phyloP scores from a whole-genome alignment of 2,888 invertebrate genomes.

The Cylindroiulus punctatus region DNA sequence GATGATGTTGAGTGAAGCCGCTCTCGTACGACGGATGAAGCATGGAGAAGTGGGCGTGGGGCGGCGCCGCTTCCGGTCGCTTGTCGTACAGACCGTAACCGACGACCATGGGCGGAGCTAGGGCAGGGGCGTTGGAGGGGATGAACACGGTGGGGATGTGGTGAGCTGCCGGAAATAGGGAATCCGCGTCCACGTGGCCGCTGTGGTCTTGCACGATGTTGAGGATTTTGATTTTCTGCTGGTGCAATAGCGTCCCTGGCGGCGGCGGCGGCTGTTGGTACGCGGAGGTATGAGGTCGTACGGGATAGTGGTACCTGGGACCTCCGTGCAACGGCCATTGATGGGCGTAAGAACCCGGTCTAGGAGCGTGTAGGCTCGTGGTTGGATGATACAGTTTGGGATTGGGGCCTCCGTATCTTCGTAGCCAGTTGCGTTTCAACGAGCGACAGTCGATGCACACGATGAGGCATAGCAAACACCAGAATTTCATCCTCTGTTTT shows the following conservation, averaged over 20 bases:
- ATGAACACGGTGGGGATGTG: constrained; percentile 41
- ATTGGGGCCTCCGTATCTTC: constrained; percentile 26
- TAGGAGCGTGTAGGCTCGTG: background rate
- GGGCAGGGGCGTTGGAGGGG: background rate
- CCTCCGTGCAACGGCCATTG: constrained; percentile 21
- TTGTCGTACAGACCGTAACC: background rate
- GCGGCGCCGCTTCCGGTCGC: background rate
- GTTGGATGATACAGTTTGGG: background rate
- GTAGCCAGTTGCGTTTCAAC: background rate
- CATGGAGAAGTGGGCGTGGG: constrained; percentile 44
- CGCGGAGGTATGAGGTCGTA: background rate
- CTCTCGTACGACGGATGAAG: constrained; percentile 41
- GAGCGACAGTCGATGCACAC: background rate
- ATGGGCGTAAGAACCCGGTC: constrained; percentile 30
- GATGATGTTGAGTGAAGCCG: constrained; percentile 30
- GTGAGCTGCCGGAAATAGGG: background rate
- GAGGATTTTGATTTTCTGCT: background rate
- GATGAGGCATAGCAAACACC: constrained; percentile 16
- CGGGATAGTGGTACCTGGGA: constrained; percentile 5
- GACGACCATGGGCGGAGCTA: background rate
- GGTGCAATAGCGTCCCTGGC: background rate
- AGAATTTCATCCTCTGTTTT: background rate
- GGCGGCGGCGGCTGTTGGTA: background rate
- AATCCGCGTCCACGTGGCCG: constrained; percentile 48
- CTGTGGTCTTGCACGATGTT: constrained; percentile 35